Evolutionary conservation across 2,888 invertebrate species (phyloP).

Genomic region (Syritta pipiens): DNA sequence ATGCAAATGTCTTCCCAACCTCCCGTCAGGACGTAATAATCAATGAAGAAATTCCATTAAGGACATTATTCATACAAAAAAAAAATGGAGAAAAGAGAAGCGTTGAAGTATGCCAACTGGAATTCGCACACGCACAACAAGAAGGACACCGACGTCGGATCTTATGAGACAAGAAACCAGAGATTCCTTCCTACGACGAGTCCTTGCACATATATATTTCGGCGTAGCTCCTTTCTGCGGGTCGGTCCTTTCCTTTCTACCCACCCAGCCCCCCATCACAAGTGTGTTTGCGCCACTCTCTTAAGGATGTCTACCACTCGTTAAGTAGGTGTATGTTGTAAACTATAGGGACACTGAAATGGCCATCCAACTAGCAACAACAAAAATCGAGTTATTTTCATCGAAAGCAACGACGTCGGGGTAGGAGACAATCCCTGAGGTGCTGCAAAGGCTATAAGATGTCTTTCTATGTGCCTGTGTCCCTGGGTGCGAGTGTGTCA

Average conservation of each 20-base stretch:
- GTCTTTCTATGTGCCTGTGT: no score
- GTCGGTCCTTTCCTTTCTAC: neutral
- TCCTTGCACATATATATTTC: no score
- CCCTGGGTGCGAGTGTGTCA: slow-evolving; percentile 15
- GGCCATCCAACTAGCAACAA: neutral
- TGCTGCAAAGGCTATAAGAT: slow-evolving; percentile 2
- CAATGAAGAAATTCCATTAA: slow-evolving; percentile 62
- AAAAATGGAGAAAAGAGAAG: slow-evolving; percentile 33
- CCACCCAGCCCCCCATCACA: neutral
- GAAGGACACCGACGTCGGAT: slow-evolving; percentile 9
- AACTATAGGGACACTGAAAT: slow-evolving; percentile 3
- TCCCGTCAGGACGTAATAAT: slow-evolving; percentile 42
- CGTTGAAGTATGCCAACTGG: slow-evolving; percentile 53
- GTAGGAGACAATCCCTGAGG: no score
- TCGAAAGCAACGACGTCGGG: no score
- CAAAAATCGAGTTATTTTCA: neutral
- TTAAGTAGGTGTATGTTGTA: slow-evolving; percentile 14
- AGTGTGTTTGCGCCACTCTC: slow-evolving; percentile 7
- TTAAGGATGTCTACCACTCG: slow-evolving; percentile 24
- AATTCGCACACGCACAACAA: slow-evolving; percentile 43
- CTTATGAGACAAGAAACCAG: neutral
- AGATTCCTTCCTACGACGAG: neutral
- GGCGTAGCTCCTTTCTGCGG: neutral
- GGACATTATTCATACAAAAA: slow-evolving; percentile 50
- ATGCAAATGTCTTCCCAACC: slow-evolving; percentile 38